phyloP scores from a whole-genome alignment of 2,797 vertebrate species.

The Channa striata region DNA sequence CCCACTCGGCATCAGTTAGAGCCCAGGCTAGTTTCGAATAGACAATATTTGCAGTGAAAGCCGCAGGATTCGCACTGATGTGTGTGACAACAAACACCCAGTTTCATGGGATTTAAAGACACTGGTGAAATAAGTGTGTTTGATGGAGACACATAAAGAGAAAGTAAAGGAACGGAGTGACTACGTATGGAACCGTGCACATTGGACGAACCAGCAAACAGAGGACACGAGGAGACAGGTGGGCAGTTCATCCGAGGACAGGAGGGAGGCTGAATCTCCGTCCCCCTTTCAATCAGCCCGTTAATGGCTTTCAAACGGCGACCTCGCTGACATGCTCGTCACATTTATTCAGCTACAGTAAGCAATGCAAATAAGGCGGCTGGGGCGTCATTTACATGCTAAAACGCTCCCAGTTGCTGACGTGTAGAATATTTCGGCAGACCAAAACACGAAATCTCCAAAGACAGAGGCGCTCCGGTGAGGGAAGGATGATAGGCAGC shows the following conservation, averaged over 20 bases:
- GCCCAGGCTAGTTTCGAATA: no score
- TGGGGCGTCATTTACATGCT: constrained; percentile 53
- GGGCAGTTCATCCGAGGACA: background rate
- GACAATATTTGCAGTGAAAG: no score
- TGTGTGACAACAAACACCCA: no score
- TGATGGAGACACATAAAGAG: no score
- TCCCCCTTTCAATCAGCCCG: constrained; percentile 37
- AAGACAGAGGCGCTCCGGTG: constrained; percentile 32
- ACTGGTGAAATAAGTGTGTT: no score
- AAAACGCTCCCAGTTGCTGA: constrained; percentile 45
- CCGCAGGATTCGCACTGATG: no score
- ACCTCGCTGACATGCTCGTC: constrained; percentile 47
- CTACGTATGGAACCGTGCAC: no score
- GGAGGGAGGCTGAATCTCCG: constrained; percentile 2
- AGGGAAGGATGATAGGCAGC: constrained; percentile 29
- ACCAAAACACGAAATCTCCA: constrained; percentile 42
- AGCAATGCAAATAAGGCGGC: constrained; percentile 58
- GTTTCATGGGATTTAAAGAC: no score
- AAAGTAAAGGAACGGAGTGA: no score
- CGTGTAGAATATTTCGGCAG: constrained; percentile 30
- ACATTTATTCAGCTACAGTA: constrained; percentile 38
- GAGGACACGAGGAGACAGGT: background rate
- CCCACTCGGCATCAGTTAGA: no score
- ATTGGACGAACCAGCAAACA: background rate
- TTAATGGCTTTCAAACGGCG: constrained; percentile 59